Evolutionary conservation across 2,888 invertebrate genomes (phyloP).

Genomic region (Gastracanthus pulcherrimus): DNA sequence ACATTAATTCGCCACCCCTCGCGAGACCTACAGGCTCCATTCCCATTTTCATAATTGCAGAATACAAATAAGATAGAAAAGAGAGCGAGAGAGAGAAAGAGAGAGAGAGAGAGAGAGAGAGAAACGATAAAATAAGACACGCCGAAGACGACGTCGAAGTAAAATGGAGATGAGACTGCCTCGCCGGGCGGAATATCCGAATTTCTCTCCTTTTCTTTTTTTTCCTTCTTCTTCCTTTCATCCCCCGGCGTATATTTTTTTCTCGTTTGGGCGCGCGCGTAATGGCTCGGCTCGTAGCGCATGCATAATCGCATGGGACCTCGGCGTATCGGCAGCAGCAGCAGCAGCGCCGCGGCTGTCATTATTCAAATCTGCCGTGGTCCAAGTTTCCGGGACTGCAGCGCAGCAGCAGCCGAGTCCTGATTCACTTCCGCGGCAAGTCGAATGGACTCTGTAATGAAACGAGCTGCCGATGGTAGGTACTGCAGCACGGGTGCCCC

Average conservation of each 20-base stretch:
- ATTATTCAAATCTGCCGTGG: constrained; percentile 62
- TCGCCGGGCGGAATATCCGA: neutral
- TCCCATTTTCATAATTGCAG: constrained; percentile 51
- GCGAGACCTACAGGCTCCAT: too few relatives aligned
- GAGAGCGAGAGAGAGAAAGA: neutral
- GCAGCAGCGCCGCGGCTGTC: constrained; percentile 42
- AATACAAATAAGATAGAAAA: constrained; percentile 7
- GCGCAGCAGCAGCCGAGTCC: neutral
- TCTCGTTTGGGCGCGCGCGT: too few relatives aligned
- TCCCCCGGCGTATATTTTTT: too few relatives aligned
- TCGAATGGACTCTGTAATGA: constrained; percentile 33
- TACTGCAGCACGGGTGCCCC: too few relatives aligned
- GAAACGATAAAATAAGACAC: neutral
- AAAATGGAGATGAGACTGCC: constrained; percentile 31
- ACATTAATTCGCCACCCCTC: too few relatives aligned
- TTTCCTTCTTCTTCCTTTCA: neutral
- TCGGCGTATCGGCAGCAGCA: neutral
- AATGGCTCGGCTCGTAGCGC: constrained; percentile 52
- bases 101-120: neutral
- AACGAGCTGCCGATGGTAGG: too few relatives aligned
- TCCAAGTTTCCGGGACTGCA: constrained; percentile 25
- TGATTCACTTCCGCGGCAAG: constrained; percentile 46
- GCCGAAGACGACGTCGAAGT: neutral
- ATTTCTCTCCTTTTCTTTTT: constrained; percentile 9
- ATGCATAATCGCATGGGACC: constrained; percentile 62